A percentile compares a stretch with the other conserved stretches of the same genome.
These are phyloP conservation scores for Zoanthus sociatus DNA, from an alignment of 92 coral and sea anemone genomes.

Conservation along the genomic window DNA sequence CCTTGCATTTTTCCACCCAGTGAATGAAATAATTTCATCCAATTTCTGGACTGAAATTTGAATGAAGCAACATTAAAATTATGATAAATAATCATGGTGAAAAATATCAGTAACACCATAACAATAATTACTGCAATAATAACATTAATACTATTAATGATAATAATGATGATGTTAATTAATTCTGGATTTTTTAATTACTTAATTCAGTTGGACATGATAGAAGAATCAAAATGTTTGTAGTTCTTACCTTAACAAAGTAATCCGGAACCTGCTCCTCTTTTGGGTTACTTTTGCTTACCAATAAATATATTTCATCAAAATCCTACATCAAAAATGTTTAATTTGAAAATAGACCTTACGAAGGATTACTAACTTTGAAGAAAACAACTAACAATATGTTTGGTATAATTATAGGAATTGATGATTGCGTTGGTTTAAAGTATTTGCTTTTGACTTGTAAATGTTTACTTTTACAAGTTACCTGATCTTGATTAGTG, in stretches of 20 bases:
- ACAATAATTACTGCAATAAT: neutral
- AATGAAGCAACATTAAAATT: neutral
- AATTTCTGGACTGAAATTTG: neutral
- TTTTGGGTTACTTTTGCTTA: constrained; percentile 44
- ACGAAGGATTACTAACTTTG: neutral
- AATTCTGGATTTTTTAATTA: neutral
- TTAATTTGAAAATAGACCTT: neutral
- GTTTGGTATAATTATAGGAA: neutral
- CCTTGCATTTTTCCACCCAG: constrained; percentile 53
- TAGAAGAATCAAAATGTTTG: neutral
- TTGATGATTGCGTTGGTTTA: constrained; percentile 9
- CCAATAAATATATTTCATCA: constrained; percentile 52
- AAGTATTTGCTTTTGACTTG: neutral
- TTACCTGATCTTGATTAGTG: neutral
- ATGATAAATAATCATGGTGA: neutral
- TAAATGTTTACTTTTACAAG: neutral
- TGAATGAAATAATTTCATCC: constrained; percentile 48
- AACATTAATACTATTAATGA: neutral
- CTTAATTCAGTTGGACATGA: neutral
- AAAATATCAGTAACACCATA: neutral
- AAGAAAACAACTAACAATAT: neutral
- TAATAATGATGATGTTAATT: neutral
- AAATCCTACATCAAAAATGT: constrained; percentile 48
- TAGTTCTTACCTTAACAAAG: constrained; percentile 34
- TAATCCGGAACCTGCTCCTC: constrained; percentile 51